Conservation (phyloP, 2,888 invertebrate species). For the Sarcophaga rosellei region DNA sequence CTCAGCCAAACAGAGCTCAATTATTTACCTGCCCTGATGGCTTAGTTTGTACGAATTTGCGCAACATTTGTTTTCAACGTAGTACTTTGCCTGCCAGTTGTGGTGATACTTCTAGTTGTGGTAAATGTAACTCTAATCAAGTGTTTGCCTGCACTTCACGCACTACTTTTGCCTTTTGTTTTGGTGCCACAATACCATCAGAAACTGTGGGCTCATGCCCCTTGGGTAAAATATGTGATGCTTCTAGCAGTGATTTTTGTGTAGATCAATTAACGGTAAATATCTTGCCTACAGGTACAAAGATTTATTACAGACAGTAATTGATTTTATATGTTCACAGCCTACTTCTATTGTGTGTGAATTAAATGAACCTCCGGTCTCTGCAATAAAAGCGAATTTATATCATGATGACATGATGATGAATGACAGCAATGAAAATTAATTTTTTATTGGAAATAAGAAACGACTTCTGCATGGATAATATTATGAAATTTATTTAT, state of each 20-base stretch:
- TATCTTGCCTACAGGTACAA: background rate
- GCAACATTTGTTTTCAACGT: conserved; percentile 77
- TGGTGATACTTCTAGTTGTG: conserved; percentile 76
- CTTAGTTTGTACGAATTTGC: conserved; percentile 75
- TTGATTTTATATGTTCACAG: conserved; percentile 45
- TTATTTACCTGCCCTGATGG: conserved; percentile 75
- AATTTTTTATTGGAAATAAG: background rate
- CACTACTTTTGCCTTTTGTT: conserved; percentile 77
- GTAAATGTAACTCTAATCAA: conserved; percentile 73
- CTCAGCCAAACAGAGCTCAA: conserved; percentile 71
- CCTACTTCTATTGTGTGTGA: conserved; percentile 61
- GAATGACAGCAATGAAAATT: background rate
- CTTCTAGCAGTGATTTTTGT: conserved; percentile 73
- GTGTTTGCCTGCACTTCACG: conserved; percentile 77
- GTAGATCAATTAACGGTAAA: conserved; percentile 67
- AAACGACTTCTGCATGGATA: background rate
- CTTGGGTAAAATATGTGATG: conserved; percentile 74
- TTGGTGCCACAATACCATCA: conserved; percentile 74
- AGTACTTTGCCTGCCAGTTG: conserved; percentile 75
- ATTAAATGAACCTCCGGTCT: conserved; percentile 30
- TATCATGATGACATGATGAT: background rate
- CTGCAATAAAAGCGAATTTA: background rate
- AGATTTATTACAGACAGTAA: background rate
- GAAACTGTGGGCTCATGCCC: conserved; percentile 75
- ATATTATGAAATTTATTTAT: too few relatives aligned